phyloP scores from a whole-genome alignment of 1,140 invertebrate genomes.

The Psilanteris sp. region DNA sequence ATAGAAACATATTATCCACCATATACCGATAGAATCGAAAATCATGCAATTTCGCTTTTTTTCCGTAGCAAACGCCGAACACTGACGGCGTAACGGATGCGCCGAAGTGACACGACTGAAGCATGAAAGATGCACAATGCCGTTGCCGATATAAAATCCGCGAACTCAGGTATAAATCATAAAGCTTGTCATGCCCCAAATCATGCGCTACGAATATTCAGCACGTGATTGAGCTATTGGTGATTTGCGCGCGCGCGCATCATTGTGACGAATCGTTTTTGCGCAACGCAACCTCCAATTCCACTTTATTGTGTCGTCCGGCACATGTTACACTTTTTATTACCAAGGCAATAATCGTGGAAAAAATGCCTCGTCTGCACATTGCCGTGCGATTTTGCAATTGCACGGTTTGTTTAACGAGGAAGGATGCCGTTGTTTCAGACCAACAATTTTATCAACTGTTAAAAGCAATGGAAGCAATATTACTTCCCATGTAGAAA shows the following conservation, averaged over 20 bases:
- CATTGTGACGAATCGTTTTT: slow-evolving; percentile 20
- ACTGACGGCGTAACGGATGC: neutral
- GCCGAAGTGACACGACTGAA: slow-evolving; percentile 17
- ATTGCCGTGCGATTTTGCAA: slow-evolving; percentile 9
- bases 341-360: slow-evolving; percentile 3
- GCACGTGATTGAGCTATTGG: slow-evolving; percentile 22
- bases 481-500: too few relatives aligned
- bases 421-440: too few relatives aligned
- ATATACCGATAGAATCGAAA: too few relatives aligned
- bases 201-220: slow-evolving; percentile 13
- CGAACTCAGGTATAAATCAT: slow-evolving; percentile 17
- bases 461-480: too few relatives aligned
- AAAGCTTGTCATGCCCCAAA: slow-evolving; percentile 25
- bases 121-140: slow-evolving; percentile 12
- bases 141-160: slow-evolving; percentile 18
- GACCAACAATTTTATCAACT: too few relatives aligned
- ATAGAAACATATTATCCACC: too few relatives aligned
- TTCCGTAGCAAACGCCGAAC: too few relatives aligned
- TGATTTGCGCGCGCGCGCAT: slow-evolving; percentile 1
- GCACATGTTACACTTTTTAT: slow-evolving; percentile 32
- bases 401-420: neutral
- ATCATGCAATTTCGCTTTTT: too few relatives aligned
- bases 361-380: slow-evolving; percentile 5
- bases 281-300: slow-evolving; percentile 13
- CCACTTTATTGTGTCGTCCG: slow-evolving; percentile 15